Evolutionary conservation across 2,113 vertebrate genomes (phyloP).

Genomic region (Chamaetylas fuelleborni): DNA sequence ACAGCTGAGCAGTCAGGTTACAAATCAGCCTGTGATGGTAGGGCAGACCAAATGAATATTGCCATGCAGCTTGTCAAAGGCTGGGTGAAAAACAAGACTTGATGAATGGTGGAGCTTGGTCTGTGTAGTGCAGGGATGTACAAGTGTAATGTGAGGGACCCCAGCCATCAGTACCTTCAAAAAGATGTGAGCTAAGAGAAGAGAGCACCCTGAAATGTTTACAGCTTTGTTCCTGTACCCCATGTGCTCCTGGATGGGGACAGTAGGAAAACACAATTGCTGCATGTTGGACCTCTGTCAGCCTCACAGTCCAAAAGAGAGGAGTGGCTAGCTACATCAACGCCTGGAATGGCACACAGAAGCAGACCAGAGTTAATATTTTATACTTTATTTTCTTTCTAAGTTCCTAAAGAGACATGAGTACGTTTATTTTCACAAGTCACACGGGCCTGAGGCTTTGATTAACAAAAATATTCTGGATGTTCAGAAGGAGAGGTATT

Average conservation of each 20-base stretch:
- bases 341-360: neutral
- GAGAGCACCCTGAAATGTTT: neutral
- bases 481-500: neutral
- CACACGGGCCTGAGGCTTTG: neutral
- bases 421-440: fast-evolving
- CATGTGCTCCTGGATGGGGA: fast-evolving
- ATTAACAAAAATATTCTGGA: neutral
- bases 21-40: slow-evolving; percentile 31
- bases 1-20: slow-evolving; percentile 61
- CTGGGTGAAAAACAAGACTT: neutral
- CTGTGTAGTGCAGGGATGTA: neutral
- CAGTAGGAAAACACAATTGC: neutral
- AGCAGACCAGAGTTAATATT: neutral
- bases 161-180: fast-evolving
- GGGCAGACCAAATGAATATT: slow-evolving; percentile 22
- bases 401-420: neutral
- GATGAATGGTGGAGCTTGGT: neutral
- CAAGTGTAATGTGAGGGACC: fast-evolving
- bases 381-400: neutral
- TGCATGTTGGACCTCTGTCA: neutral
- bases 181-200: fast-evolving
- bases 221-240: neutral
- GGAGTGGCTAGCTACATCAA: neutral
- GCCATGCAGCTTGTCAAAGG: slow-evolving; percentile 21
- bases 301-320: neutral